A percentile compares a stretch with the other conserved stretches of the same genome.
Evolutionary conservation across 2,113 vertebrate genomes (phyloP).

Genomic region (Dolichallabes microphthalmus): DNA sequence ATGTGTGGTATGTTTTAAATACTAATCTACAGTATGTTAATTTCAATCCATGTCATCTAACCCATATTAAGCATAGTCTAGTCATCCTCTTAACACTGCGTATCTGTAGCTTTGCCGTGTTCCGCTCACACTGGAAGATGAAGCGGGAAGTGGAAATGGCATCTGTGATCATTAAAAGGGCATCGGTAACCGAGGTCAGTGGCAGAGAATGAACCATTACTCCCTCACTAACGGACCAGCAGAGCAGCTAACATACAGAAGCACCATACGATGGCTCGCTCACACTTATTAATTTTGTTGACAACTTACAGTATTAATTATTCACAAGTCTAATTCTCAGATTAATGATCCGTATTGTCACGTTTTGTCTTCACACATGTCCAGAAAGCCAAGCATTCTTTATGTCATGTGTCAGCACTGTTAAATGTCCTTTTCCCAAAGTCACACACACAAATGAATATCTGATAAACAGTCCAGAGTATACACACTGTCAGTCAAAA

Average conservation of each 20-base stretch:
- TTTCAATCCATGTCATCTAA: background rate
- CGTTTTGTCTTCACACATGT: background rate
- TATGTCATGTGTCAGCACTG: too few relatives aligned
- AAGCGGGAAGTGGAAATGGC: conserved; percentile 21
- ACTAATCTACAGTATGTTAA: background rate
- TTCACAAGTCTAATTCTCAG: background rate
- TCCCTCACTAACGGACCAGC: conserved; percentile 58
- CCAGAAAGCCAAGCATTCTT: background rate
- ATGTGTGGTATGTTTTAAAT: background rate
- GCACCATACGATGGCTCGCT: conserved; percentile 60
- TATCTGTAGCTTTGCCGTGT: background rate
- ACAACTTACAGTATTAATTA: conserved; percentile 56
- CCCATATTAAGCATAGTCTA: background rate
- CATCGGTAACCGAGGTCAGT: conserved; percentile 52
- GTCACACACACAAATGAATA: background rate
- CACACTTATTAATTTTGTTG: conserved; percentile 58
- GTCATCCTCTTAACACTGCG: background rate
- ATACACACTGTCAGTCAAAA: too few relatives aligned
- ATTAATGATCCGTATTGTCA: conserved; percentile 1
- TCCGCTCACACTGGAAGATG: conserved; percentile 23
- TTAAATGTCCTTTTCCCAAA: background rate
- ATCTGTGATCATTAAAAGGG: conserved; percentile 51
- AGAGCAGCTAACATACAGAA: conserved; percentile 55
- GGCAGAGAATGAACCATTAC: conserved; percentile 57
- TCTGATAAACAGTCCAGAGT: background rate